Conservation (phyloP, 1,140 invertebrate species). For the Orchestia grillus region DNA sequence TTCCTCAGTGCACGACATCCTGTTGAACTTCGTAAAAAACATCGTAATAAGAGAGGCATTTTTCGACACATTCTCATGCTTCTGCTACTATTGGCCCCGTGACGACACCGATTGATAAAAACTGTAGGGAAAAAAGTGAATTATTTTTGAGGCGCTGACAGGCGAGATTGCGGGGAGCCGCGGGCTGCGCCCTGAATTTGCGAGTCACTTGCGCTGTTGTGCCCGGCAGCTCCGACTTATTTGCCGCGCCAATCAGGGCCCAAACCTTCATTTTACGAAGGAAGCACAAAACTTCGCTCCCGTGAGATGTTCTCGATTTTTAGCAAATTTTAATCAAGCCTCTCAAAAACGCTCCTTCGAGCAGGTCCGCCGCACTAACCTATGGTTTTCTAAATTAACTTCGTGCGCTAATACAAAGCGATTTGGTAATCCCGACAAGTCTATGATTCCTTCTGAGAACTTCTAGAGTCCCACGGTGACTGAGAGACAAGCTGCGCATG, state of each 20-base stretch:
- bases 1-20: background rate
- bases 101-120: background rate
- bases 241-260: background rate
- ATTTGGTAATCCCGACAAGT: background rate
- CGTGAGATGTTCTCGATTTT: background rate
- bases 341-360: background rate
- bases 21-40: background rate
- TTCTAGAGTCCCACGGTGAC: background rate
- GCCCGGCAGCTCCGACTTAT: background rate
- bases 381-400: background rate
- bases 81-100: background rate
- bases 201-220: background rate
- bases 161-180: background rate
- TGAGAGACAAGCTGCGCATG: background rate
- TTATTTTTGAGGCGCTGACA: background rate
- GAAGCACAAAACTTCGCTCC: background rate
- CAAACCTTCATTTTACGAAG: background rate
- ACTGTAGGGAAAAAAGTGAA: background rate
- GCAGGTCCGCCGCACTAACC: background rate
- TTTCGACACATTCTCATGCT: background rate
- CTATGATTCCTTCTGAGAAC: background rate
- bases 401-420: background rate
- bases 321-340: background rate
- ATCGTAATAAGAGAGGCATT: background rate
- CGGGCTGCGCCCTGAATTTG: background rate